These are phyloP conservation scores for Psilopogon haemacephalus DNA, from an alignment of 2,113 vertebrate genomes.

Conservation along the genomic window DNA sequence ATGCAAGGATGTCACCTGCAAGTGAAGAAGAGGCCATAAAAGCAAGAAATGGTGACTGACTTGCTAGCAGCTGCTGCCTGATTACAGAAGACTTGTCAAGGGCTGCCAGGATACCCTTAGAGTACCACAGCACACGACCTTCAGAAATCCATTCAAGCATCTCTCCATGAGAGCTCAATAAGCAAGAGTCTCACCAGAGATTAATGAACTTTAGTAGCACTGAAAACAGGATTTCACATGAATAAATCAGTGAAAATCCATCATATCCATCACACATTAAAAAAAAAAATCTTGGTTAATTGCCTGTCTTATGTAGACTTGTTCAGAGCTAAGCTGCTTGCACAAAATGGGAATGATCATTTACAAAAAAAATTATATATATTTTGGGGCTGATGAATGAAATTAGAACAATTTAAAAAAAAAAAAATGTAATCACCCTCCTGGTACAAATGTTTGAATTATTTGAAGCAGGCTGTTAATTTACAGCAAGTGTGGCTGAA, in stretches of 20 bases:
- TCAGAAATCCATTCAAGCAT: background rate
- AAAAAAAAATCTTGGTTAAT: background rate
- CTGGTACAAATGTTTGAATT: too few relatives aligned
- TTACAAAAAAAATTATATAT: too few relatives aligned
- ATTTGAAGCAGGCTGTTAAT: too few relatives aligned
- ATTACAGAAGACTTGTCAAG: background rate
- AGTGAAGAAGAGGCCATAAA: background rate
- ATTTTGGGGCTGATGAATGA: too few relatives aligned
- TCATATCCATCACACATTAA: background rate
- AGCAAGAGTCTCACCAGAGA: background rate
- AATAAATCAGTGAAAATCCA: rapidly evolving
- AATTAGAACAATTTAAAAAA: too few relatives aligned
- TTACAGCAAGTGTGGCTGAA: background rate
- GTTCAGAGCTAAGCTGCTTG: too few relatives aligned
- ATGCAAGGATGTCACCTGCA: background rate
- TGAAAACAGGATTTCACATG: background rate
- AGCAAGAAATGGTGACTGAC: background rate
- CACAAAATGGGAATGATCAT: too few relatives aligned
- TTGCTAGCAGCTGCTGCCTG: background rate
- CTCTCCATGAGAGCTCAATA: background rate
- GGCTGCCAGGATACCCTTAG: background rate
- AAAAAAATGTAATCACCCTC: too few relatives aligned
- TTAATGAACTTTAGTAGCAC: background rate
- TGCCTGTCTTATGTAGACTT: too few relatives aligned
- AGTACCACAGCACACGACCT: background rate